Evolutionary conservation across 2,113 vertebrate species (phyloP).

Genomic region (Pseudonaja textilis): DNA sequence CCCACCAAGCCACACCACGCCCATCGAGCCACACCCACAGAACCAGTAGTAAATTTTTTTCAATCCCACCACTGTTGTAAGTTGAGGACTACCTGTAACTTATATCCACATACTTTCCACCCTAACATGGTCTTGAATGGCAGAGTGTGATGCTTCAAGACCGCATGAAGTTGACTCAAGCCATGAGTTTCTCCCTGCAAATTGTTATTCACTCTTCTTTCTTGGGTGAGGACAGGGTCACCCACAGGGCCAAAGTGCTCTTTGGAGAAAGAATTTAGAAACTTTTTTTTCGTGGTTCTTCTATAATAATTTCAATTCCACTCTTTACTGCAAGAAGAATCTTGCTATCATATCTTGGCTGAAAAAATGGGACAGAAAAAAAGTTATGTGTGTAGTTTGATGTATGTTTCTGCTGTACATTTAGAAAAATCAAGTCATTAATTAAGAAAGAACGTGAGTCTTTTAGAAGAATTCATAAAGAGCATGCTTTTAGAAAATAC

Average conservation of each 20-base stretch:
- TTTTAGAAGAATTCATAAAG: neutral
- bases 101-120: neutral
- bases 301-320: neutral
- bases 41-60: too few species aligned
- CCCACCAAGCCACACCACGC: too few species aligned
- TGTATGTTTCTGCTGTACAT: neutral
- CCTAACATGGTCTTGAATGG: neutral
- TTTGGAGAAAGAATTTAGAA: neutral
- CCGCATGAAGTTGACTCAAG: neutral
- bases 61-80: too few species aligned
- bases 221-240: neutral
- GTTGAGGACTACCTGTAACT: neutral
- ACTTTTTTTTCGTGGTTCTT: neutral
- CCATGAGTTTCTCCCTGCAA: neutral
- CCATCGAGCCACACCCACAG: too few species aligned
- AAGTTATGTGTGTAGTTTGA: neutral
- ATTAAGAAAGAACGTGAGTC: constrained; percentile 7
- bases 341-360: neutral
- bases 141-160: neutral
- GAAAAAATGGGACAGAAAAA: neutral
- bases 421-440: constrained; percentile 11
- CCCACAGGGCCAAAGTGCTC: neutral
- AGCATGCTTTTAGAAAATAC: neutral
- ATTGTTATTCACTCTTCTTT: neutral
- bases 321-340: neutral